Base-by-base conservation (phyloP, 2,113 vertebrate species). In the Apteryx owenii region DNA sequence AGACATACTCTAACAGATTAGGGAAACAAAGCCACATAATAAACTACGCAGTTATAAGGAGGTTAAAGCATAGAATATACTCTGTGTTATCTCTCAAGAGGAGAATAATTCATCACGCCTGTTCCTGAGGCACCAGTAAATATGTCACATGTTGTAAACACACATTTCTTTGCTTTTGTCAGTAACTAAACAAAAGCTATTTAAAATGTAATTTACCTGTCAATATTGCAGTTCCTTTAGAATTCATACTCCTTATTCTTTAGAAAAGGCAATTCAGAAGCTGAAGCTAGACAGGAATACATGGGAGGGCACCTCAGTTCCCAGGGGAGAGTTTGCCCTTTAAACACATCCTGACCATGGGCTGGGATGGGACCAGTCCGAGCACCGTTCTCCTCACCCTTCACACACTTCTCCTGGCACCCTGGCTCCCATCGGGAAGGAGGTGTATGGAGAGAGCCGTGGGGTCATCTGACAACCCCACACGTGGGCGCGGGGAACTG, bases 401-500 rank as follows among this genome's bases (percentile, higher is more conserved):
- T 44, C 25, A 5, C 38, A 65, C 0, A 0, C 5, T 53, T 20
- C 36, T 12, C 28, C 16, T 14, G 44, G 64, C 12, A 18, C 13
- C 50, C 60, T 66, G 16, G 12, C 46, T 72, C 38, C 46, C 9
- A 23, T 82, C 20, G n/a, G 70, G 44, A 40, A 16, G 2, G 10
- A 72, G 2, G 3, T 21, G 9, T 12, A 13, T 12, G 56, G 13
- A 12, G 17, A 82, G 26, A 87, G 42, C 33, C 0, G 0, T 2
- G 18, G 46, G 81, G 46, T 12, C 71, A 20, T 40, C 7, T 0
- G 60, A 76, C 29, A 48, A 69, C 5, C 20, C 38, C 38, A 46
- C 14, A 10, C 22, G 51, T 19, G 20, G 48, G 70, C 26, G 10
- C 0, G 0, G 12, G n/a, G 42, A 75, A 46, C n/a, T 1, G 14